A percentile compares a stretch with the other conserved stretches of the same genome.
Evolutionary conservation across 2,113 vertebrate species (phyloP).

Genomic region (Ictidomys tridecemlineatus): DNA sequence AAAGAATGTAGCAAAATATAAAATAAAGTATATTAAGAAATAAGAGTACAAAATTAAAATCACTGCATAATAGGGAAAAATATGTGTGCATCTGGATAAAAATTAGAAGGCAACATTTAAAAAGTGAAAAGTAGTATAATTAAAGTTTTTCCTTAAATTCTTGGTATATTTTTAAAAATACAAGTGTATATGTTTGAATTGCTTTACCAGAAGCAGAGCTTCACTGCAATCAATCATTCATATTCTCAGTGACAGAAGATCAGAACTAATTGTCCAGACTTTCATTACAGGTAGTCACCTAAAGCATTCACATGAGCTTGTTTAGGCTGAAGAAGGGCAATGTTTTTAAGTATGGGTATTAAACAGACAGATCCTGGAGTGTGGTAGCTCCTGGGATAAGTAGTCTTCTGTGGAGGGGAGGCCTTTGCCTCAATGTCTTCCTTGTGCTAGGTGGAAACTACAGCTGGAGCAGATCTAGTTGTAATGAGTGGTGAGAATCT

Average conservation of each 20-base stretch:
- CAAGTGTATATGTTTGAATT: slow-evolving; percentile 32
- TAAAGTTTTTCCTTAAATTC: slow-evolving; percentile 8
- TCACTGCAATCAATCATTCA: background rate
- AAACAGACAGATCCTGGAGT: background rate
- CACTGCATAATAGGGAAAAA: slow-evolving; percentile 32
- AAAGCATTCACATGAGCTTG: background rate
- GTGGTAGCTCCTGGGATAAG: background rate
- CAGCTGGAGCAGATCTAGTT: background rate
- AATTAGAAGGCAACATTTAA: slow-evolving; percentile 14
- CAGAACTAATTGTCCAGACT: background rate
- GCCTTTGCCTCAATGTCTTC: background rate
- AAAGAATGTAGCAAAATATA: background rate
- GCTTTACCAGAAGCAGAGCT: slow-evolving; percentile 9
- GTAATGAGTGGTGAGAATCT: background rate
- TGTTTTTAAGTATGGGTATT: background rate
- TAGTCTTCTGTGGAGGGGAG: background rate
- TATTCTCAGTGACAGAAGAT: background rate
- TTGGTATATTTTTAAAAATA: slow-evolving; percentile 15
- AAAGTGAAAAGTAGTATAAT: background rate
- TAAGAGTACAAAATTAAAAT: slow-evolving; percentile 49
- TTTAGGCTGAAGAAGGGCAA: background rate
- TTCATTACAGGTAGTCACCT: background rate
- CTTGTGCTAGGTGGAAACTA: background rate
- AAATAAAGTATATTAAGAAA: slow-evolving; percentile 16
- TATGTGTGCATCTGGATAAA: background rate